These are phyloP conservation scores for Chrysolina oricalcia DNA, from an alignment of 2,888 invertebrate genomes.

Conservation along the genomic window DNA sequence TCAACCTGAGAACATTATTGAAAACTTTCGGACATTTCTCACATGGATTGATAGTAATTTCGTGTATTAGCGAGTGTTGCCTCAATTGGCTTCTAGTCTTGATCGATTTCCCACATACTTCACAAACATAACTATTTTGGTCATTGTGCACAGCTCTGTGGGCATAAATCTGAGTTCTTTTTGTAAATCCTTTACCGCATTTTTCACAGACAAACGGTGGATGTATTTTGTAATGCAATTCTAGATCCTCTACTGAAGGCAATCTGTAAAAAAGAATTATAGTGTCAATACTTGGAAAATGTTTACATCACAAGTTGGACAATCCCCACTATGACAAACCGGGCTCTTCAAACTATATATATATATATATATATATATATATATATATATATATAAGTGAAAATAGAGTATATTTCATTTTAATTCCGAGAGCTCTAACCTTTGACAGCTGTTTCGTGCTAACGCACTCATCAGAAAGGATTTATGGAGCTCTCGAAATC, in stretches of 20 bases:
- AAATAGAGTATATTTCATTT: no score
- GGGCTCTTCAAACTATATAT: no score
- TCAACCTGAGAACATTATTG: background rate
- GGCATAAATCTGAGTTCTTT: background rate
- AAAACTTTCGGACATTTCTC: conserved; percentile 6
- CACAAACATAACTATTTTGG: conserved; percentile 9
- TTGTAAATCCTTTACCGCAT: conserved; percentile 14
- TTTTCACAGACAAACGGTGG: conserved; percentile 6
- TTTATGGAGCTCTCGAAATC: no score
- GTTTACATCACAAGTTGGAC: no score
- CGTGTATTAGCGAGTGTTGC: background rate
- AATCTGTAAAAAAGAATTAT: background rate
- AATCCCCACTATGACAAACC: no score
- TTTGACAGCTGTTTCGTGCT: no score
- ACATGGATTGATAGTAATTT: background rate
- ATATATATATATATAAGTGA: no score
- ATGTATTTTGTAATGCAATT: background rate
- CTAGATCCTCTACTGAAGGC: background rate
- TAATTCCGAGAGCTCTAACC: no score
- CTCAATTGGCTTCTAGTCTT: background rate
- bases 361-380: no score
- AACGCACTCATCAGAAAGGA: no score
- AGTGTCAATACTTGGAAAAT: background rate
- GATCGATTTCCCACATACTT: conserved; percentile 1
- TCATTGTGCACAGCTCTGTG: conserved; percentile 2